phyloP scores from a whole-genome alignment of 1,140 invertebrate species.

The Leptinotarsa defecta region DNA sequence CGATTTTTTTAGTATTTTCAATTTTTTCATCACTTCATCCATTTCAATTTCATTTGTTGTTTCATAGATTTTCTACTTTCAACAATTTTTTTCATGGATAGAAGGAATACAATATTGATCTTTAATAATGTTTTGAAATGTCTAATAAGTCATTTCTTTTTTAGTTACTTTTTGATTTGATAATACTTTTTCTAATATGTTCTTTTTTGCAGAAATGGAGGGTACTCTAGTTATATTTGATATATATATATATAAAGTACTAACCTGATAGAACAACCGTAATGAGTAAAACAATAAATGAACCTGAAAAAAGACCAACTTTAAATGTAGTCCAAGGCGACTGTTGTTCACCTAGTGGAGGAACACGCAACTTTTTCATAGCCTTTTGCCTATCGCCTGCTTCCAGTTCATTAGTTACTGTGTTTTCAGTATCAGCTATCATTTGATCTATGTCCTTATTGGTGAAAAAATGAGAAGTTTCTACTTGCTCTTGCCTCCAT shows the following conservation, averaged over 20 bases:
- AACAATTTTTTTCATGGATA: no score
- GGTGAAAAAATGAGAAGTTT: slow-evolving; percentile 80
- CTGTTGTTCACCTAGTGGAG: slow-evolving; percentile 83
- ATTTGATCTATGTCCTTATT: slow-evolving; percentile 88
- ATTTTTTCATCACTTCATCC: no score
- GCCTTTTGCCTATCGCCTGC: slow-evolving; percentile 80
- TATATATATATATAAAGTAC: slow-evolving; percentile 6
- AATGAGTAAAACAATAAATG: slow-evolving; percentile 77
- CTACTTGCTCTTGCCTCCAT: slow-evolving; percentile 82
- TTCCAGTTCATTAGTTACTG: slow-evolving; percentile 83
- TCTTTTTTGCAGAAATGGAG: no score
- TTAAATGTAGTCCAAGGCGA: slow-evolving; percentile 84
- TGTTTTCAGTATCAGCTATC: slow-evolving; percentile 81
- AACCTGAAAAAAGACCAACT: slow-evolving; percentile 81
- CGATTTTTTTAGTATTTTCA: no score
- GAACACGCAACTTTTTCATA: slow-evolving; percentile 86
- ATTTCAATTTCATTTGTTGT: no score
- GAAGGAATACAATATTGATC: no score
- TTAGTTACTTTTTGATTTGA: no score
- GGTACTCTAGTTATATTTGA: no score
- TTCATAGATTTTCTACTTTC: no score
- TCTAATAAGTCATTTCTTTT: no score
- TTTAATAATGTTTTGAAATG: no score
- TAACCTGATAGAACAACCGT: slow-evolving; percentile 75
- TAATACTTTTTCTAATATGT: no score